Evolutionary conservation across 2,888 invertebrate species (phyloP), one percentile per base, ranked within the genome.

Genomic region (Lochmaea crataegi): DNA sequence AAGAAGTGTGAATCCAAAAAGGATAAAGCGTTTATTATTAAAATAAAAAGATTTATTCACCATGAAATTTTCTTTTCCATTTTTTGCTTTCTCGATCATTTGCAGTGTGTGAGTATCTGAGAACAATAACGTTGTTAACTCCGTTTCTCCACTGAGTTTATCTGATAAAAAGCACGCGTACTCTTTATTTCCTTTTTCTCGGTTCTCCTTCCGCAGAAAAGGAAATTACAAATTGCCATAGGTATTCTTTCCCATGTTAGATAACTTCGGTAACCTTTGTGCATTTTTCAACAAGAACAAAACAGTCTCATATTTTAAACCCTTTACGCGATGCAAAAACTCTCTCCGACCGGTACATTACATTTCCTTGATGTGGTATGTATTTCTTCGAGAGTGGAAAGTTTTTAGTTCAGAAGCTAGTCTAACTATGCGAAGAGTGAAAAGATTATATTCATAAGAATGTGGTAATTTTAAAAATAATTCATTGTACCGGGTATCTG

Each of bases 161-260:
- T 65, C 53, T 51, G 65, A 51, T 53, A 65, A 65, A 65, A 53
- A 65, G 5, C 38, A 16, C 18, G 38, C 65, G 41, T 53, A 38
- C 41, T 65, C 38, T 65, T 51, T 51, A 65, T 65, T 65, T 48
- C 60, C 60, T 60, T 38, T 38, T 60, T 63, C 18, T 63, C 41
- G 1, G 32, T 65, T 51, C 16, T 53, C 16, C 16, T 16, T 38
- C 38, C 32, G 11, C n/a, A 65, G 53, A 53, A 65, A 53, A 51
- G 51, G 53, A 65, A 56, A 65, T 38, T 65, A 65, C 65, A 65
- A 65, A 65, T 65, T 65, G 65, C 65, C 65, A 65, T 53, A 65
- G 65, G 65, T 56, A 65, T 65, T 65, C 51, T 65, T 65, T 38
- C 41, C 53, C n/a, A 53, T 45, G 53, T 65, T 51, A 65, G 41